Conservation (phyloP, 2,888 invertebrate species). For the Cataglyphis cursor region DNA sequence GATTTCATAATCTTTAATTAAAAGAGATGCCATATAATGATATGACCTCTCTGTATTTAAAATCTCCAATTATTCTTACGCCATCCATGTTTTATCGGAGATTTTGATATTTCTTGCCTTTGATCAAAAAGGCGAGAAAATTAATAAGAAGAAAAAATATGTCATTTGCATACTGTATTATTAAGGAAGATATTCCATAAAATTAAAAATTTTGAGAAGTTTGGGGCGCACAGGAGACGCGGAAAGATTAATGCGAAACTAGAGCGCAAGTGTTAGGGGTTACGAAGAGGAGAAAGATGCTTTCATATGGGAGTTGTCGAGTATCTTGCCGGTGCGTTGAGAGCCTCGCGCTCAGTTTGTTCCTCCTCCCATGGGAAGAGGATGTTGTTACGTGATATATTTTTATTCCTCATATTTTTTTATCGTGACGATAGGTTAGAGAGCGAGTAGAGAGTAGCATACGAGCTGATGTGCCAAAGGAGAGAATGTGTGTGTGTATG, state of each 20-base stretch:
- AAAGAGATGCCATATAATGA: neutral
- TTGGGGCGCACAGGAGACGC: neutral
- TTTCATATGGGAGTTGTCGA: slow-evolving; percentile 5
- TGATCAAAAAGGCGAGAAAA: neutral
- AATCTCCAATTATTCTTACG: neutral
- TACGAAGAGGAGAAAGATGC: slow-evolving; percentile 24
- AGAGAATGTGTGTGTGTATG: slow-evolving; percentile 26
- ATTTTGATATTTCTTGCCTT: neutral
- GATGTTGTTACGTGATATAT: slow-evolving; percentile 78
- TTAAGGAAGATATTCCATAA: neutral
- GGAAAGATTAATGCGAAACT: slow-evolving; percentile 5
- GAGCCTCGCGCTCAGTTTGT: slow-evolving; percentile 53
- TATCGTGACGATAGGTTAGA: slow-evolving; percentile 74
- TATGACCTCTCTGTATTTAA: neutral
- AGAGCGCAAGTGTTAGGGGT: neutral
- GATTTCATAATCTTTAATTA: slow-evolving; percentile 3
- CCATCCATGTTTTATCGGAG: neutral
- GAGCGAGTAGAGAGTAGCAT: slow-evolving; percentile 68
- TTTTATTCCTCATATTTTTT: slow-evolving; percentile 79
- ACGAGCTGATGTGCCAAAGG: slow-evolving; percentile 77
- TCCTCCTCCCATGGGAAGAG: slow-evolving; percentile 55
- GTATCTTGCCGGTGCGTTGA: slow-evolving; percentile 39
- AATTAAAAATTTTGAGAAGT: slow-evolving; percentile 7
- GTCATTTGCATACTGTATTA: slow-evolving; percentile 4
- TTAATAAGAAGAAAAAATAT: neutral